Conservation (phyloP, 2,888 invertebrate genomes). For the Entomobrya proxima region DNA sequence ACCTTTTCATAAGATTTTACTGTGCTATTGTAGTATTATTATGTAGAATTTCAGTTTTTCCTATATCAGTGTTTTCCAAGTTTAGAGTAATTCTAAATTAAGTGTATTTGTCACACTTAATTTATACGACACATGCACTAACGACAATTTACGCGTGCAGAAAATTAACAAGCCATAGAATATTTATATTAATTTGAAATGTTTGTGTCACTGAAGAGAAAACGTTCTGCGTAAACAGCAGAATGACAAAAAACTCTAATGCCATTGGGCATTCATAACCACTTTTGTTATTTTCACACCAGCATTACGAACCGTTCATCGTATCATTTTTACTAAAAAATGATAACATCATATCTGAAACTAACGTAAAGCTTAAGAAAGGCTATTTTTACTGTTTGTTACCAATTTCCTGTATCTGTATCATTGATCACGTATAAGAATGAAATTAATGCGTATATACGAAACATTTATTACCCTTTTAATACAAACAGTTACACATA, state of each 20-base stretch:
- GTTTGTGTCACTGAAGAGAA: neutral
- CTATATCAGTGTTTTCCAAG: neutral
- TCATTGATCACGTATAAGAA: conserved; percentile 28
- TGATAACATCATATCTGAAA: conserved; percentile 52
- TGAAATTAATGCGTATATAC: conserved; percentile 33
- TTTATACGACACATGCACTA: no score
- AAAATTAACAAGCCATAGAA: no score
- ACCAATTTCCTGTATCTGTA: conserved; percentile 43
- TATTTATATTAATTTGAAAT: no score
- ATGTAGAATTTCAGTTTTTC: conserved; percentile 5
- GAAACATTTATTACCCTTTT: conserved; percentile 36
- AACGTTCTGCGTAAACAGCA: neutral
- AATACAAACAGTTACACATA: conserved; percentile 4
- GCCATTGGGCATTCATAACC: neutral
- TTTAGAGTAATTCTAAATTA: no score
- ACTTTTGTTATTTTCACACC: neutral
- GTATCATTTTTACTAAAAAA: conserved; percentile 19
- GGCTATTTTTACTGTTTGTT: conserved; percentile 60
- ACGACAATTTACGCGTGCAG: no score
- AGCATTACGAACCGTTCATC: neutral
- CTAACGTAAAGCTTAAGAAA: conserved; percentile 36
- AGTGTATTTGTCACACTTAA: no score
- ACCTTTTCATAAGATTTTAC: conserved; percentile 41
- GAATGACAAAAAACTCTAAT: neutral
- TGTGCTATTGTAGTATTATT: conserved; percentile 37